Base-by-base conservation (phyloP, 2,113 vertebrate genomes). In the Mormoops blainvillei region DNA sequence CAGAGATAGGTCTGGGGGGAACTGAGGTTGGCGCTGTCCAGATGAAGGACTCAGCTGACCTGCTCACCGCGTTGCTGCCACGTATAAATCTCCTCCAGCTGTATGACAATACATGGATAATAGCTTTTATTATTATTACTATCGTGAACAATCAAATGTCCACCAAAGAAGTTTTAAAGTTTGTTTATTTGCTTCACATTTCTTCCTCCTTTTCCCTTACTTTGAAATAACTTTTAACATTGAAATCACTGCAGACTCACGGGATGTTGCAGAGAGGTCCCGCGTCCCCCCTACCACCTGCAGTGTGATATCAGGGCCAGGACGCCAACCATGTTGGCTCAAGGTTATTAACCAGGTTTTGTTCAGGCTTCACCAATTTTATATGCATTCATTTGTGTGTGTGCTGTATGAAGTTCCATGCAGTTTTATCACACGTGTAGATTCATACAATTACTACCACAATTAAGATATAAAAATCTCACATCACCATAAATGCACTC, bases 211-310 rank as follows among this genome's bases (percentile, higher is more conserved):
- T 87, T 15, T 11, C n/a, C 6, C 16, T 93, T 48, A 67, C n/a
- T 78, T 56, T 65, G 31, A 87, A 91, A 36, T 89, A 41, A 36
- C 22, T 43, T 65, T 19, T 56, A 56, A 81, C 38, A 77, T 36
- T 74, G 24, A 28, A 50, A 28, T 80, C 52, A 63, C 24, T 76
- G 22, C 5, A 24, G 43, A 83, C 1, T 65, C 28, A 43, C 13
- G 36, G 48, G n/a, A 80, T 74, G 26, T 36, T 85, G 16, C 22
- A 41, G 33, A 54, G 13, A 45, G 48, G 19, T 58, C 65, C 8
- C 0, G 0, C 26, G 52, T 26, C 15, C 38, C 20, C 48, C 45
- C 19, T n/a, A 16, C 18, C 28, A 0, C 4, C 38, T 28, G 11
- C 1, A 41, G 3, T 12, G 3, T 12, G 14, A 45, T 31, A 28